These are phyloP conservation scores for Didymodactylos carnosus DNA, from an alignment of 2,888 invertebrate species.

Conservation along the genomic window DNA sequence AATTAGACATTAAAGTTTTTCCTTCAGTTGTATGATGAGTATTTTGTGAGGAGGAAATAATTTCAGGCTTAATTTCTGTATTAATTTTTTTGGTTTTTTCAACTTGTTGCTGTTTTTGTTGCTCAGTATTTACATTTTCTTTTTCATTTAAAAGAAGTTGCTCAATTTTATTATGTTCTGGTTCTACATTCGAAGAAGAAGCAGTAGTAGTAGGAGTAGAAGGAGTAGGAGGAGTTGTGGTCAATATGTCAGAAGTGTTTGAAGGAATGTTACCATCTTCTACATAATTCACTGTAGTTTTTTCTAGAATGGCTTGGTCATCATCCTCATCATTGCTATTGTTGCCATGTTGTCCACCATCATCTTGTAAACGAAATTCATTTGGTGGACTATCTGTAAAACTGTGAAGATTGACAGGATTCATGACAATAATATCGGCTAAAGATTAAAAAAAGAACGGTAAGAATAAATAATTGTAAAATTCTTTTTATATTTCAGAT, in stretches of 20 bases:
- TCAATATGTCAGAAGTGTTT: no score
- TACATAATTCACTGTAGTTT: neutral
- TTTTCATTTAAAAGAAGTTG: neutral
- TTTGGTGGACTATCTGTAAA: neutral
- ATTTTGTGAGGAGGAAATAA: no score
- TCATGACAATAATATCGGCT: neutral
- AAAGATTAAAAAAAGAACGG: neutral
- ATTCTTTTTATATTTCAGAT: no score
- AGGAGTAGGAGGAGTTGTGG: neutral
- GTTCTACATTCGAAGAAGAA: neutral
- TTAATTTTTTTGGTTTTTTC: no score
- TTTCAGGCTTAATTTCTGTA: no score
- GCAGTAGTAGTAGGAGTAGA: neutral
- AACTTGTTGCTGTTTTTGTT: no score
- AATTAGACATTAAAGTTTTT: no score
- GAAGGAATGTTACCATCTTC: no score
- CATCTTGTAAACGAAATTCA: neutral
- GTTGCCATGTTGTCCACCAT: neutral
- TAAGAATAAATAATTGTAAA: no score
- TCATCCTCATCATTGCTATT: neutral
- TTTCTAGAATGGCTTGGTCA: neutral
- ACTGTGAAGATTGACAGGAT: neutral
- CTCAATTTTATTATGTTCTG: no score
- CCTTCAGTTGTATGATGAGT: no score
- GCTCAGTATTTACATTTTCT: neutral